Base-by-base conservation (phyloP, 2,113 vertebrate species). In the Potamarius usumacintae region DNA sequence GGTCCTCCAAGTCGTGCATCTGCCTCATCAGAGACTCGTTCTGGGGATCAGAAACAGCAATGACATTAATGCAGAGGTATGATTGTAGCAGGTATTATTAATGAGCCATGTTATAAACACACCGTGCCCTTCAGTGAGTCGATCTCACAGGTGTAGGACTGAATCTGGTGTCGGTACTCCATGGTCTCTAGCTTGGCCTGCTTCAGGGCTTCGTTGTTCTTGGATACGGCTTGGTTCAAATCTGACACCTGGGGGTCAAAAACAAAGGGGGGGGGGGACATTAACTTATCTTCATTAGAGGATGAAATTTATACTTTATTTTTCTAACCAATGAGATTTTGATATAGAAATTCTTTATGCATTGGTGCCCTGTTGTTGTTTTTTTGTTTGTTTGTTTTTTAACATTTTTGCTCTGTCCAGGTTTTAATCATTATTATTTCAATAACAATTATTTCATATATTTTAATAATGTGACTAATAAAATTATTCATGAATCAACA, bases 161-260 rank as follows among this genome's bases (percentile, higher is more conserved):
- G 97, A 92, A 97, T 96, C 94, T 97, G 97, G 95, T 97, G 97
- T 63, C 97, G 93, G 92, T 96, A 97, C 87, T 97, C 96, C 96
- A 97, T 95, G 94, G 96, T 95, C 92, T 97, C 97, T 91, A 97
- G 96, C 88, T 97, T 97, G 5, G 96, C 93, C 90, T 97, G 96
- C 81, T 97, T 94, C 79, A 97, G 92, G 0, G 96, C 95, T 0
- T 97, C 96, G 0, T 96, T 97, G 92, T 97, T 97, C 93, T 97
- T 97, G 91, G 94, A 95, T 89, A 96, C 96, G 0, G 96, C 96
- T 92, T 97, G 97, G 0, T 96, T 97, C 92, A 97, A 94, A 89
- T 97, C 97, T 0, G 95, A 92, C 55, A 97, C 96, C 97, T 97
- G 86, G 2, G 27, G 84, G 0, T 7, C 22, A 74, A 81, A 78